A percentile compares a stretch with the other conserved stretches of the same genome.
Evolutionary conservation across 2,888 invertebrate species (phyloP).

Genomic region (Brassicogethes aeneus): DNA sequence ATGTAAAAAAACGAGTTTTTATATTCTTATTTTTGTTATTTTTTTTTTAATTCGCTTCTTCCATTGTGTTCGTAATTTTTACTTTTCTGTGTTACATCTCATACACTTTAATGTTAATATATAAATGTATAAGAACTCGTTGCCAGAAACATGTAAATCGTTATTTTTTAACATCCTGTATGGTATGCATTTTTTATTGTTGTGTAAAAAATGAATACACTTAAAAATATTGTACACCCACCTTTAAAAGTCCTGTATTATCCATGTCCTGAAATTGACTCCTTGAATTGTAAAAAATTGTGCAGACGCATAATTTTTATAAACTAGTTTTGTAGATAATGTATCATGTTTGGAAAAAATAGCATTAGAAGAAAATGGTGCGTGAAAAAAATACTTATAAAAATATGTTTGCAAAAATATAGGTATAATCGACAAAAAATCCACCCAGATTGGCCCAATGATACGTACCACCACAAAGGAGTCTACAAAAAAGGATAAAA

Average conservation of each 20-base stretch:
- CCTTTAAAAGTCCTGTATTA: neutral
- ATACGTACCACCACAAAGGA: slow-evolving; percentile 7
- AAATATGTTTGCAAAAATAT: slow-evolving; percentile 28
- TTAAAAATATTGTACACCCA: neutral
- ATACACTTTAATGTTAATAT: too few species aligned
- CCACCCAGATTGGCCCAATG: slow-evolving; percentile 14
- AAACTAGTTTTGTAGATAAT: slow-evolving; percentile 3
- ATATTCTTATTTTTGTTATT: neutral
- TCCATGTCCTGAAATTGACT: neutral
- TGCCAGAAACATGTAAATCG: too few species aligned
- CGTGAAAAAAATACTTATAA: slow-evolving; percentile 19
- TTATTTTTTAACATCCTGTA: slow-evolving; percentile 7
- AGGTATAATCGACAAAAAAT: slow-evolving; percentile 25
- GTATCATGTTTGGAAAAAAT: neutral
- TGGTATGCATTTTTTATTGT: slow-evolving; percentile 13
- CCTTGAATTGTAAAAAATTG: slow-evolving; percentile 5
- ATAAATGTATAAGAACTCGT: too few species aligned
- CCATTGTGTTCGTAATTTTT: too few species aligned
- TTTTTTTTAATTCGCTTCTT: too few species aligned
- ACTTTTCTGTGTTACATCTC: too few species aligned
- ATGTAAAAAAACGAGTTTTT: neutral
- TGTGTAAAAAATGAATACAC: slow-evolving; percentile 9
- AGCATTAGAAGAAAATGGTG: slow-evolving; percentile 1
- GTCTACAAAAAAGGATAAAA: slow-evolving; percentile 6
- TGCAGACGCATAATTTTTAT: slow-evolving; percentile 10